Conservation (phyloP, 2,888 invertebrate genomes). For the Catocala nupta region DNA sequence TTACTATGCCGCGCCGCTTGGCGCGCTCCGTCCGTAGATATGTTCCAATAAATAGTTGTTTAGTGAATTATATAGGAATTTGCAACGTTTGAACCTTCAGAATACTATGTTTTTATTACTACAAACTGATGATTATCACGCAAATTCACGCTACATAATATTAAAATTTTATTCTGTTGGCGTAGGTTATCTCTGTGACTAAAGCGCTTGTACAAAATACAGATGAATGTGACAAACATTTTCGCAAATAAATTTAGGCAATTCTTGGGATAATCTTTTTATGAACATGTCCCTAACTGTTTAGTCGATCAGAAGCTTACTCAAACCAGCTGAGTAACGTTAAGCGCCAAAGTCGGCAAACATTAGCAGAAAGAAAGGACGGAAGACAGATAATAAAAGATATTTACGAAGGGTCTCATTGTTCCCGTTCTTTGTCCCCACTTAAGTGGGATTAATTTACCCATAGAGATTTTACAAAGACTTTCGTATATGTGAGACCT, state of each 20-base stretch:
- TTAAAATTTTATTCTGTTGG: too few relatives aligned
- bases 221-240: constrained; percentile 8
- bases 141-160: too few relatives aligned
- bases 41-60: constrained; percentile 54
- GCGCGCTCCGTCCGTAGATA: constrained; percentile 48
- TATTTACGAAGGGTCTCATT: constrained; percentile 67
- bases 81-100: constrained; percentile 36
- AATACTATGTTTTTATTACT: constrained; percentile 53
- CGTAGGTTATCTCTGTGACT: constrained; percentile 22
- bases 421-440: constrained; percentile 62
- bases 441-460: constrained; percentile 60
- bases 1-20: constrained; percentile 55
- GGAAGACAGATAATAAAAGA: constrained; percentile 63
- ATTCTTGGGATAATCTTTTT: constrained; percentile 34
- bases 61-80: constrained; percentile 46
- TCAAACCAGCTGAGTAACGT: constrained; percentile 33
- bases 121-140: constrained; percentile 14
- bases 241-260: not conserved
- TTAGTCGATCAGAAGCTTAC: constrained; percentile 28
- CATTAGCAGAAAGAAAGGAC: constrained; percentile 52
- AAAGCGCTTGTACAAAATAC: constrained; percentile 8
- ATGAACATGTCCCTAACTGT: constrained; percentile 30
- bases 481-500: constrained; percentile 37
- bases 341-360: constrained; percentile 54
- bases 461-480: constrained; percentile 60